Base-by-base conservation (phyloP, 1,140 invertebrate species). In the Solenopsis invicta region DNA sequence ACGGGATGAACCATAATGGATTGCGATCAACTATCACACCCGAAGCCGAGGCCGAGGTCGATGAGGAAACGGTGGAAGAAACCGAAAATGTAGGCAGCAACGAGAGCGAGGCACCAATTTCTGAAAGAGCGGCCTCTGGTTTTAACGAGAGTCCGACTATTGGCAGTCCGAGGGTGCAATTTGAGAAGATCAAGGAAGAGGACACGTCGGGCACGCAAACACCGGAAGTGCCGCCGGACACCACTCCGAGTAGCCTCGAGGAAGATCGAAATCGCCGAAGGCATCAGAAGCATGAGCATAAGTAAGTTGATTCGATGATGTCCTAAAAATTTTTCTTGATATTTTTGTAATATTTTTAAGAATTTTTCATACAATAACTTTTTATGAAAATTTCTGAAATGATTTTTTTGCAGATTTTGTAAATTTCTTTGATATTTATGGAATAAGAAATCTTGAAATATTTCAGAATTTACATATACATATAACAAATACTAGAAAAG, bases 281-380 rank as follows among this genome's bases (percentile, higher is more conserved):
- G 45, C 94, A 95, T 37, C 94, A 94, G 29, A 94, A 95, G 74
- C 93, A 92, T 88, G 96, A 96, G 81, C 95, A 96, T 92, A 96
- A 96, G 93, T 96, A 93, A 92, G 76, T 34, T 64, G 41, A 64
- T 3, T 67, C 0, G 29, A 66, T 21, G 4, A 52, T 6, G 21
- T 1, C 2, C 77, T 54, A 41, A 41, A 41, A 41, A 2, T 41
- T 41, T 29, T 29, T 29, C 29, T 1, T 29, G 29, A 41, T 41
- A 41, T 6, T 4, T 41, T 8, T 4, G 5, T 41, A 41, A 41
- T 41, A 41, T 41, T 41, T 41, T 41, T 41, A 41, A 41, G 41
- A 41, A 41, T 41, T 41, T 41, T 41, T 8, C 0, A 41, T 41
- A 41, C 0, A 0, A 6, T 41, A 41, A 41, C 2, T 41, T 41